Percentiles rank a stretch among this genome's conserved stretches.
Evolutionary conservation across 2,888 invertebrate genomes (phyloP).

Genomic region (Morpho helenor): DNA sequence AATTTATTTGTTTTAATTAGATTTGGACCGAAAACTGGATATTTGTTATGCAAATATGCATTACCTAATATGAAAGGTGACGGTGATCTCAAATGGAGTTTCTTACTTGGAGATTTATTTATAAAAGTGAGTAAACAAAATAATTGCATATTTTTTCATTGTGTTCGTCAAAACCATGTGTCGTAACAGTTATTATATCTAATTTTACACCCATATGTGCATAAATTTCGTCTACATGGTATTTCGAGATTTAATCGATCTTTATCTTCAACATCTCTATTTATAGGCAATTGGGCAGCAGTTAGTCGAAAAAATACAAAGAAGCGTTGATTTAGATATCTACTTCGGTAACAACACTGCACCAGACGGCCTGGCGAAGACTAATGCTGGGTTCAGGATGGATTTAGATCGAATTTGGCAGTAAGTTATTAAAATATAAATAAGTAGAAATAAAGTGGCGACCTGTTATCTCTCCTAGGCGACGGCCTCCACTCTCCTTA

Average conservation of each 20-base stretch:
- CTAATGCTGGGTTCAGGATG: constrained; percentile 69
- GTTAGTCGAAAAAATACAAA: constrained; percentile 49
- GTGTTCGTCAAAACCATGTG: too few species aligned
- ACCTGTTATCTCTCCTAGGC: too few species aligned
- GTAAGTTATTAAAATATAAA: constrained; percentile 47
- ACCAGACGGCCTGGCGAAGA: constrained; percentile 44
- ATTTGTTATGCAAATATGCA: constrained; percentile 64
- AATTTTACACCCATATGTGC: too few species aligned
- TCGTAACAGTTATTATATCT: too few species aligned
- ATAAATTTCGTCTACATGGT: too few species aligned
- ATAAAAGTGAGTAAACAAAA: constrained; percentile 48
- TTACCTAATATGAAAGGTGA: constrained; percentile 67
- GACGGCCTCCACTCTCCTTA: too few species aligned
- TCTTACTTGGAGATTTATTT: constrained; percentile 60
- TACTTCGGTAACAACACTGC: constrained; percentile 63
- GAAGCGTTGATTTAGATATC: constrained; percentile 67
- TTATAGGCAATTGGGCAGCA: constrained; percentile 65
- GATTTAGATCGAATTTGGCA: constrained; percentile 70
- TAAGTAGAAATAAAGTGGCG: too few species aligned
- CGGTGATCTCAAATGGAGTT: constrained; percentile 72
- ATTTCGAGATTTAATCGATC: too few species aligned
- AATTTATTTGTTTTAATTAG: constrained; percentile 33
- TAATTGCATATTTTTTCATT: too few species aligned
- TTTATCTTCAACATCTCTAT: constrained; percentile 4
- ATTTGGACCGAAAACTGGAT: constrained; percentile 68